Evolutionary conservation across 2,113 vertebrate species (phyloP).

Genomic region (Myrmecobius fasciatus): DNA sequence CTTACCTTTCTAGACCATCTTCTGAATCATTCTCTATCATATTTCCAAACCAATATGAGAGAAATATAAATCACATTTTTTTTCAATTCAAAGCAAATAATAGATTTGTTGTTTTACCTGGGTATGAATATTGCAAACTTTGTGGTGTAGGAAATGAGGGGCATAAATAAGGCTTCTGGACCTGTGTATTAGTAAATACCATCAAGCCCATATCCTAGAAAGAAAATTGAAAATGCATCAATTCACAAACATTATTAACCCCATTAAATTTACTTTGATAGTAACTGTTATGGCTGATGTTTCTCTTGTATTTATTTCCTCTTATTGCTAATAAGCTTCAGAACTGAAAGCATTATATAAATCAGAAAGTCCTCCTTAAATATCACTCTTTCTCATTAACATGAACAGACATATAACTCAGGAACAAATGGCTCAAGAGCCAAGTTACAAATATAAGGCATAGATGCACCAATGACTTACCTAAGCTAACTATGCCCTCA

Average conservation of each 20-base stretch:
- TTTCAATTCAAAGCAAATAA: neutral
- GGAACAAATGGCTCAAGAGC: neutral
- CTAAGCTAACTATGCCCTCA: neutral
- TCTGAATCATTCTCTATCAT: neutral
- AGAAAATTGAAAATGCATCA: conserved; percentile 69
- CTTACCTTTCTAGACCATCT: neutral
- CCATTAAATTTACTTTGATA: neutral
- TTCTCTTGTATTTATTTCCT: neutral
- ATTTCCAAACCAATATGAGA: neutral
- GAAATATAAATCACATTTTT: neutral
- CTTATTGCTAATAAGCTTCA: neutral
- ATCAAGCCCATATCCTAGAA: conserved; percentile 82
- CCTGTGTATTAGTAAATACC: conserved; percentile 83
- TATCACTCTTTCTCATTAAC: neutral
- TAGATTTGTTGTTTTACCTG: neutral
- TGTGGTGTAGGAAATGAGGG: neutral
- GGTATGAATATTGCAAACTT: too few species aligned
- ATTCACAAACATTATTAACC: conserved; percentile 21
- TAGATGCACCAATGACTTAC: neutral
- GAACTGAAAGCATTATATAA: neutral
- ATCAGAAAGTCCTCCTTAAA: neutral
- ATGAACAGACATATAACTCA: neutral
- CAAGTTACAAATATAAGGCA: neutral
- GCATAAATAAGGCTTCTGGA: conserved; percentile 78
- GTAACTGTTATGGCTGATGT: neutral